phyloP scores from a whole-genome alignment of 2,797 vertebrate genomes.

The Diplodus puntazzo region DNA sequence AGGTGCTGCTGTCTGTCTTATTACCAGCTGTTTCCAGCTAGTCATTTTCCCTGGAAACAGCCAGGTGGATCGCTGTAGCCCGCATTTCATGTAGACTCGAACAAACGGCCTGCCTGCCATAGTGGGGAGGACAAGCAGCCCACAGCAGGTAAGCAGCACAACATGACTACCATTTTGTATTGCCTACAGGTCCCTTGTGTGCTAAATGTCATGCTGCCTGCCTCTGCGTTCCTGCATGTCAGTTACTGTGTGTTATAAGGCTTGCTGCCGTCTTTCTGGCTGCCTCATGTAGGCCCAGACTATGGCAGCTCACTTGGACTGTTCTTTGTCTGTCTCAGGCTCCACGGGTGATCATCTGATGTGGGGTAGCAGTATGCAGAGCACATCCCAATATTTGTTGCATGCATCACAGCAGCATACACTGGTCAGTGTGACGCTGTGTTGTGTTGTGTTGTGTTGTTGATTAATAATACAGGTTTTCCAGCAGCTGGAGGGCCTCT shows the following conservation, averaged over 20 bases:
- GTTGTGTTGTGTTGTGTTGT: conserved; percentile 12
- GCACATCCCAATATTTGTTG: not conserved
- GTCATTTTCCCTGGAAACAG: not conserved
- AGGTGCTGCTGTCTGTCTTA: conserved; percentile 40
- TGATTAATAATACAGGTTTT: conserved; percentile 19
- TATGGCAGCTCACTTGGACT: conserved; percentile 12
- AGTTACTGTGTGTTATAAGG: not conserved
- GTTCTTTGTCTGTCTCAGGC: conserved; percentile 41
- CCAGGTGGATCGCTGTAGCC: conserved; percentile 36
- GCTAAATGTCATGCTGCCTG: conserved; percentile 22
- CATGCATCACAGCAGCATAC: conserved; percentile 30
- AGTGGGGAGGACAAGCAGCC: conserved; percentile 72
- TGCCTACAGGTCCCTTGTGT: conserved; percentile 20
- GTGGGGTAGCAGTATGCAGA: conserved; percentile 5
- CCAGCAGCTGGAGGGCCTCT: conserved; percentile 10
- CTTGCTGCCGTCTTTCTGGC: conserved; percentile 8
- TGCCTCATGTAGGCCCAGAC: conserved; percentile 42
- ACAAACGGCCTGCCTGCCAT: conserved; percentile 69
- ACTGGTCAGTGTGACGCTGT: conserved; percentile 14
- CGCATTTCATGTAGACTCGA: conserved; percentile 67
- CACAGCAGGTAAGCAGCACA: conserved; percentile 77
- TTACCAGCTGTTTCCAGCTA: not conserved
- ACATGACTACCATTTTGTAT: conserved; percentile 55
- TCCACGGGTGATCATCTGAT: not conserved
- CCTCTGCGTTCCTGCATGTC: conserved; percentile 19